Conservation (phyloP, 2,113 vertebrate species). For the Xiphias gladius region DNA sequence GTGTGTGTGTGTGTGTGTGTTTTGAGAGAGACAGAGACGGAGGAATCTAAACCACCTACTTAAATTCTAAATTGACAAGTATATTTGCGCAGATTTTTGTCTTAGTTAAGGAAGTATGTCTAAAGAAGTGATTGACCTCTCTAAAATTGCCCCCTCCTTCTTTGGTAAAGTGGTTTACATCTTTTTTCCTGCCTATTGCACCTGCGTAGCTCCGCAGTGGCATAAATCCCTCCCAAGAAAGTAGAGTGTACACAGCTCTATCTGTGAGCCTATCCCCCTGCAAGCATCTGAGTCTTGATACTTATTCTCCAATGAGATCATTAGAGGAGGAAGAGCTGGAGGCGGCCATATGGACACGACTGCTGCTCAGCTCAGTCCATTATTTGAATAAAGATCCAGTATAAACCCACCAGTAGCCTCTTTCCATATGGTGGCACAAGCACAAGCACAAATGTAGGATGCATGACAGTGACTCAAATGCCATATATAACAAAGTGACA, state of each 20-base stretch:
- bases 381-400: constrained; percentile 67
- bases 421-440: constrained; percentile 25
- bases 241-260: constrained; percentile 30
- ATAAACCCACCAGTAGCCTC: constrained; percentile 30
- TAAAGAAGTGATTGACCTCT: background rate
- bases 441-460: background rate
- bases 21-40: background rate
- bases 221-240: constrained; percentile 37
- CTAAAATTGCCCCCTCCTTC: background rate
- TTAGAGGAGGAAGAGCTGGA: constrained; percentile 70
- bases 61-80: background rate
- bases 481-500: background rate
- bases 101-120: constrained; percentile 17
- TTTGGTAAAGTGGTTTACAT: constrained; percentile 24
- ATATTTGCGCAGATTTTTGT: background rate
- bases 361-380: constrained; percentile 60
- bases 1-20: too few relatives aligned
- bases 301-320: constrained; percentile 75
- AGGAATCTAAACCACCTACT: background rate
- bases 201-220: background rate
- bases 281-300: constrained; percentile 53
- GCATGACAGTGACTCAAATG: constrained; percentile 22
- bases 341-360: constrained; percentile 75
- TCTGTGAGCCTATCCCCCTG: constrained; percentile 39
- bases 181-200: constrained; percentile 34